A percentile compares a stretch with the other conserved stretches of the same genome.
These are phyloP conservation scores for Callimorpha dominula DNA, from an alignment of 2,888 invertebrate genomes.

Conservation along the genomic window DNA sequence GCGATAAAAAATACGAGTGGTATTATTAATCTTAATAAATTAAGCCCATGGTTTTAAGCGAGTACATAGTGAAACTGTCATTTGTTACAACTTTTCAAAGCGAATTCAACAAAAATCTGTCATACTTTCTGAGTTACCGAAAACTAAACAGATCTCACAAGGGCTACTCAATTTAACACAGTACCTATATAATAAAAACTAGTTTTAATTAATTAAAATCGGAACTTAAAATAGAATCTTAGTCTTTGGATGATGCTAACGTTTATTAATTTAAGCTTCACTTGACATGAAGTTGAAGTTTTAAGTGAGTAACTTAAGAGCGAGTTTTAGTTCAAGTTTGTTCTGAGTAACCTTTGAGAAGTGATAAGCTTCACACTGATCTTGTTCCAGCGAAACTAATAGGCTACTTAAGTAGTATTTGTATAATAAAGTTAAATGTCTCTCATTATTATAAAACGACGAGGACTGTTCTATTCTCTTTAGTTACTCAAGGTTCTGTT, in stretches of 20 bases:
- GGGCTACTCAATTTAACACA: conserved; percentile 19
- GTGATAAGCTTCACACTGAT: conserved; percentile 28
- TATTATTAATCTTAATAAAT: too few species aligned
- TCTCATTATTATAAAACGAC: too few species aligned
- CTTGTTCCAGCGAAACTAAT: conserved; percentile 9
- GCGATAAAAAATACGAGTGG: too few species aligned
- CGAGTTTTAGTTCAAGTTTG: conserved; percentile 57
- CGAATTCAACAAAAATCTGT: too few species aligned
- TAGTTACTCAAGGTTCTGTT: too few species aligned
- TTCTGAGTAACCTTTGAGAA: conserved; percentile 35
- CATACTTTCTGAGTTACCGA: too few species aligned
- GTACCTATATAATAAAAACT: conserved; percentile 36
- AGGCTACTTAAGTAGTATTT: background rate
- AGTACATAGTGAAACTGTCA: too few species aligned
- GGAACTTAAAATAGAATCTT: conserved; percentile 51
- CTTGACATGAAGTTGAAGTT: conserved; percentile 46
- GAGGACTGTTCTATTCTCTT: too few species aligned
- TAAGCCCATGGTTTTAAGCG: too few species aligned
- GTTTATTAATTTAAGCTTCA: conserved; percentile 59
- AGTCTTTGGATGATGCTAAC: conserved; percentile 49
- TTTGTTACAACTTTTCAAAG: too few species aligned
- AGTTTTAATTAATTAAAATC: conserved; percentile 40
- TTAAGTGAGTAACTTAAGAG: conserved; percentile 61
- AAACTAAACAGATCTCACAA: too few species aligned
- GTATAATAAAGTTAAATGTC: too few species aligned